Evolutionary conservation across 2,888 invertebrate species (phyloP), one percentile per base, ranked within the genome.

Genomic region (Drosophila putrida): DNA sequence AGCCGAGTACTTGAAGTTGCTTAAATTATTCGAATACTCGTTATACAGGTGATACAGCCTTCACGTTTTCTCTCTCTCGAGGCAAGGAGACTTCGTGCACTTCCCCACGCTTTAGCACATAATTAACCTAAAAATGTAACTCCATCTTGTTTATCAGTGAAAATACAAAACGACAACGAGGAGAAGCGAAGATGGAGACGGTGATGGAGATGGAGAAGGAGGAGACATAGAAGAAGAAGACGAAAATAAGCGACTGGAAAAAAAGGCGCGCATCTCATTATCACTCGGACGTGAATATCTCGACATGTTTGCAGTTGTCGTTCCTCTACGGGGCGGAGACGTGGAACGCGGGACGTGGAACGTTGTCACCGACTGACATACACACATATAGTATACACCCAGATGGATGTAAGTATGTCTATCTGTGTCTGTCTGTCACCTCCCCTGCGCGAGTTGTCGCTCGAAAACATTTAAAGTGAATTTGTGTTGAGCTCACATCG

Each of bases 51-150:
- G 53, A 15, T 20, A 20, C 50, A 72, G 72, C 58, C 64, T 69
- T 69, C 54, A 51, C n/a, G 47, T 47, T 73, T 55, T 68, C 63
- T 51, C 63, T 59, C 43, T 68, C 63, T 51, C 63, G 55, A 39
- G 62, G 35, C 73, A 68, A 71, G 77, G 77, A 68, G 72, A 63
- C 43, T 41, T 39, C 57, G 64, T 50, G 50, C 50, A 41, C 60
- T 71, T 77, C 61, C 82, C 78, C 80, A 82, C 76, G 81, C 88
- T 88, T 91, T 91, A 90, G 89, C 91, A 90, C 91, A 86, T 90
- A 90, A 90, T 91, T 91, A 91, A 90, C 91, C 91, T 87, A 90
- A 91, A 91, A 91, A 89, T 89, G 88, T 89, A 88, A 90, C 89
- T 91, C 84, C 88, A 86, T 88, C 88, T 88, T 90, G 80, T 88